Percentiles rank a stretch among this genome's conserved stretches.
phyloP scores from a whole-genome alignment of 2,113 vertebrate species.

The Marmota monax region DNA sequence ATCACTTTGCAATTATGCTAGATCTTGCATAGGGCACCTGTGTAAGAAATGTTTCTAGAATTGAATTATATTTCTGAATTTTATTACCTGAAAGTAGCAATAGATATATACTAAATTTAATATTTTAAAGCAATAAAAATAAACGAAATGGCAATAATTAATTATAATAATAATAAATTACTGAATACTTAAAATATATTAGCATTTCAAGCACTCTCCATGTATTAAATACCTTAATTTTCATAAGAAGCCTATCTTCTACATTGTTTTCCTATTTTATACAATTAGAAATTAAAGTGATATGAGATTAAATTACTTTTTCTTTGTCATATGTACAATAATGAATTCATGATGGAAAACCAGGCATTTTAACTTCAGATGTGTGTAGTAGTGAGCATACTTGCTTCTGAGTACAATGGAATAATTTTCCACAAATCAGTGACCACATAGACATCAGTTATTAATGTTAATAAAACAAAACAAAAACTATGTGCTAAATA shows the following conservation, averaged over 20 bases:
- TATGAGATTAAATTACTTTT: not conserved
- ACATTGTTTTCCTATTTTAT: not conserved
- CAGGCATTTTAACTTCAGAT: not conserved
- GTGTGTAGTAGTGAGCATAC: not conserved
- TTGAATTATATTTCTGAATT: conserved; percentile 22
- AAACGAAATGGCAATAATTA: not conserved
- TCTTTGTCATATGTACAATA: not conserved
- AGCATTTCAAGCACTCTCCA: not conserved
- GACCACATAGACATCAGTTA: not conserved
- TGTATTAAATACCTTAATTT: not conserved
- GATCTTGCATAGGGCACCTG: not conserved
- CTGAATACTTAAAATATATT: not conserved
- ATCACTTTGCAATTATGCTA: not conserved
- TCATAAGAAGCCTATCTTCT: not conserved
- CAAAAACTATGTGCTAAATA: not conserved
- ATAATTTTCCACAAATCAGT: not conserved
- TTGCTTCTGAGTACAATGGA: not conserved
- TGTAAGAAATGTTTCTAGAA: conserved; percentile 2
- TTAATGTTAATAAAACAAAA: not conserved
- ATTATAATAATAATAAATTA: not conserved
- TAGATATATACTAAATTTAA: not conserved
- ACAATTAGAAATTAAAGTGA: not conserved
- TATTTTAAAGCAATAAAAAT: conserved; percentile 17
- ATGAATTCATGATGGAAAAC: not conserved
- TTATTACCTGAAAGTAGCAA: not conserved